Evolutionary conservation across 2,797 vertebrate species (phyloP), one percentile per base, ranked within the genome.

Genomic region (Meriones psammophilus): DNA sequence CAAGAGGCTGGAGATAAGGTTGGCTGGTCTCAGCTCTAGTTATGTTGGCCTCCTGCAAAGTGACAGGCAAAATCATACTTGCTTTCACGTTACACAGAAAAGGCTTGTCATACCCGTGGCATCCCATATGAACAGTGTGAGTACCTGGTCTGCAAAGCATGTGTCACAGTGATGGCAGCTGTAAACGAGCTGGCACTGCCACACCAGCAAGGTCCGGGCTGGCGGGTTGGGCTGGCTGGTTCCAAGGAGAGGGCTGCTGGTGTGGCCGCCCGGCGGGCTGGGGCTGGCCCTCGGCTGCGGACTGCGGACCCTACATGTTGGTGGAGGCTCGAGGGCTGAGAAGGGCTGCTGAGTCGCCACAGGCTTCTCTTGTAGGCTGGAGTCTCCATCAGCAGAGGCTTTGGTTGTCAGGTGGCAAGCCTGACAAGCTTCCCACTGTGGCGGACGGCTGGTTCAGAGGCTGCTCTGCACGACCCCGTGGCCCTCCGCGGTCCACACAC

Each of bases 111-210:
- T 99, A 99, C 13, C 99, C 99, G 3, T 99, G 99, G 96, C 99
- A 99, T 7, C 99, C 99, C 99, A 99, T 99, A 97, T 99, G 99
- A 96, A 99, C 99, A 50, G 99, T 99, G 97, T 99, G 99, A 99
- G 99, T 98, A 99, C 99, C 97, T 99, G 99, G 98, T 99, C 99
- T 0, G 99, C 99, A 96, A 99, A 99, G 98, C 99, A 99, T 99
- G 99, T 99, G 98, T 99, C 99, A 99, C 99, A 99, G 99, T 99
- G 99, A 97, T 99, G 99, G 98, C 99, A 99, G 98, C 99, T 99
- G 98, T 99, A 99, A 85, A 99, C 98, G 88, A 99, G 98, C 98
- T 99, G 99, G 0, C 99, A 99, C 95, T 99, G 99, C 98, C 99
- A 99, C 81, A 98, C 98, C 0, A 99, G 98, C 94, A 99, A 98